Percentiles rank a stretch among this genome's conserved stretches.
Evolutionary conservation across 1,140 invertebrate species (phyloP).

Genomic region (Ceratosolen solmsi): DNA sequence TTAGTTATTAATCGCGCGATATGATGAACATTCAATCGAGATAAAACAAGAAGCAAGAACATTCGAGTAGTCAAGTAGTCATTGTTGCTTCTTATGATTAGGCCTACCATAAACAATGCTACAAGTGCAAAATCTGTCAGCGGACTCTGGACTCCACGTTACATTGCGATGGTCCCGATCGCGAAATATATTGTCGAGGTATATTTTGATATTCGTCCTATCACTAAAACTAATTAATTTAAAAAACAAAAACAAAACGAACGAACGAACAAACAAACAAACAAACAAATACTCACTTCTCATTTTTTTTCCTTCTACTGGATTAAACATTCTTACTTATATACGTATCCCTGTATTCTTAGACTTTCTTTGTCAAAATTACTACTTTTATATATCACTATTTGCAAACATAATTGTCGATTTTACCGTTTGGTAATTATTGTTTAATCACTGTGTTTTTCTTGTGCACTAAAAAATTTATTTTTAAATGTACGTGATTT

Average conservation of each 20-base stretch:
- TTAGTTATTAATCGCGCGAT: not conserved
- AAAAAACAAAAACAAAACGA: too few relatives aligned
- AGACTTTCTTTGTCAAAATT: not conserved
- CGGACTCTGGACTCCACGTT: slow-evolving; percentile 94
- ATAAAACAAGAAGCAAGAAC: not conserved
- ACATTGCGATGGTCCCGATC: slow-evolving; percentile 94
- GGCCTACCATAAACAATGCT: slow-evolving; percentile 93
- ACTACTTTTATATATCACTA: not conserved
- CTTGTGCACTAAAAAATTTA: not conserved
- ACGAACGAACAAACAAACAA: too few relatives aligned
- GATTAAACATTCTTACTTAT: not conserved
- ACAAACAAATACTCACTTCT: too few relatives aligned
- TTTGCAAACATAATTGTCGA: not conserved
- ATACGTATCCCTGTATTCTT: not conserved
- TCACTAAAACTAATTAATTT: slow-evolving; percentile 22
- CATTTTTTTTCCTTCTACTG: not conserved
- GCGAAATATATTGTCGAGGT: slow-evolving; percentile 95
- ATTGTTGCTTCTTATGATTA: slow-evolving; percentile 75
- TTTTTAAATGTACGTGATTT: not conserved
- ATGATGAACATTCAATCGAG: not conserved
- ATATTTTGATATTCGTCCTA: slow-evolving; percentile 66
- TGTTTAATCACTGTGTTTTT: not conserved
- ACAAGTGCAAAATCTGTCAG: slow-evolving; percentile 91
- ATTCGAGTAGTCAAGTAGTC: slow-evolving; percentile 55
- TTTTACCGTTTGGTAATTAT: not conserved